These are phyloP conservation scores for Sylvicola fuscatus DNA, from an alignment of 2,888 invertebrate species.

Conservation along the genomic window DNA sequence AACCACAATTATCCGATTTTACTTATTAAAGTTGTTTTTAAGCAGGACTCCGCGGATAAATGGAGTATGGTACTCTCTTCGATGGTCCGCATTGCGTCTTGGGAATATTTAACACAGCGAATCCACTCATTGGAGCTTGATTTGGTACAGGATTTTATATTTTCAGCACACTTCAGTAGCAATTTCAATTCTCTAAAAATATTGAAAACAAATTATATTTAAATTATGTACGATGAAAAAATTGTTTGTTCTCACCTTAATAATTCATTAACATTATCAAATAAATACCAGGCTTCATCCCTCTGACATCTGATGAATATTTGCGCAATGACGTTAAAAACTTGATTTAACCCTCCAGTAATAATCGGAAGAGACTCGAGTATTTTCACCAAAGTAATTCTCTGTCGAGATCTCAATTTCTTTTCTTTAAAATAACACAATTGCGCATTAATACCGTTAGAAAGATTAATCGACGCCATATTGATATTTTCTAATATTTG, in stretches of 20 bases:
- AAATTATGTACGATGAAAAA: too few species aligned
- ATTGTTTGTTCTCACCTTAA: too few species aligned
- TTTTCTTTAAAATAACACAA: constrained; percentile 10
- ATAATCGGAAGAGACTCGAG: constrained; percentile 9
- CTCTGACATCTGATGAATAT: too few species aligned
- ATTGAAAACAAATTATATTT: too few species aligned
- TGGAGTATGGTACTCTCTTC: too few species aligned
- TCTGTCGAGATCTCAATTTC: constrained; percentile 13
- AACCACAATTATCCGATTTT: too few species aligned
- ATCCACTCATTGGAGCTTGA: neutral
- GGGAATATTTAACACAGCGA: neutral
- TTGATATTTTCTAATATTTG: constrained; percentile 11
- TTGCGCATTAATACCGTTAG: constrained; percentile 10
- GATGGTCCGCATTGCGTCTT: too few species aligned
- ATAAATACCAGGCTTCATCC: too few species aligned
- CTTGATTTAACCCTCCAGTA: neutral
- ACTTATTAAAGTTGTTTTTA: too few species aligned
- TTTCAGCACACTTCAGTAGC: neutral
- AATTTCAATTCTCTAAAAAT: neutral
- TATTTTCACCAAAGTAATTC: constrained; percentile 14
- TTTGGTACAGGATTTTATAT: neutral
- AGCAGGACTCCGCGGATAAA: too few species aligned
- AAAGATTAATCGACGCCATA: constrained; percentile 11
- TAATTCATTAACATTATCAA: too few species aligned
- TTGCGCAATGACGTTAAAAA: too few species aligned